Conservation (phyloP, 2,797 vertebrate genomes). For the Chelon labrosus region DNA sequence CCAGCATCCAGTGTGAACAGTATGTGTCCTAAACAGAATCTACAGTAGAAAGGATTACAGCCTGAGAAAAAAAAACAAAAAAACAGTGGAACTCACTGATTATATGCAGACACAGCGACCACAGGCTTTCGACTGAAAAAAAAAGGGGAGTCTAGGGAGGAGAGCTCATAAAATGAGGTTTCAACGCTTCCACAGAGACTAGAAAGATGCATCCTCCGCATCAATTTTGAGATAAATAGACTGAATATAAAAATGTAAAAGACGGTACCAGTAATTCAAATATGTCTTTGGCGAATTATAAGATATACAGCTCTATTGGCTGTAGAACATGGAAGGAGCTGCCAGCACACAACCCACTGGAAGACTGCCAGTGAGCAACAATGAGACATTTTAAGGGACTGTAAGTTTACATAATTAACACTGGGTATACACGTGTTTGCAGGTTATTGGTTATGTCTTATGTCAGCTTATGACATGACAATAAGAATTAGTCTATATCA, state of each 20-base stretch:
- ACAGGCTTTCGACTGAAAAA: constrained; percentile 11
- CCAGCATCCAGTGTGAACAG: constrained; percentile 18
- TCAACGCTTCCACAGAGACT: neutral
- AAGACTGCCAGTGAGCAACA: constrained; percentile 49
- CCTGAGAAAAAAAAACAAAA: constrained; percentile 12
- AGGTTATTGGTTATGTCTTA: constrained; percentile 8
- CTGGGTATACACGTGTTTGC: constrained; percentile 19
- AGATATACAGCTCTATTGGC: constrained; percentile 36
- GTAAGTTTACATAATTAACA: constrained; percentile 43
- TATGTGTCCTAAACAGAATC: constrained; percentile 29
- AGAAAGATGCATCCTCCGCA: constrained; percentile 7
- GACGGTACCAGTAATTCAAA: constrained; percentile 42
- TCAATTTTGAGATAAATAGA: constrained; percentile 40
- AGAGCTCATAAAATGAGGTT: constrained; percentile 20
- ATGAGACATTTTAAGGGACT: constrained; percentile 46
- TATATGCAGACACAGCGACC: constrained; percentile 8
- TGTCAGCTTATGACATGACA: constrained; percentile 9
- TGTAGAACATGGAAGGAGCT: constrained; percentile 30
- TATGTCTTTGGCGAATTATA: constrained; percentile 45
- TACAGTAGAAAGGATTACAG: constrained; percentile 24
- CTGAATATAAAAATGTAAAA: constrained; percentile 31
- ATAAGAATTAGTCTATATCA: neutral
- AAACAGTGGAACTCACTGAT: constrained; percentile 12
- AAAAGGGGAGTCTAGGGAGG: constrained; percentile 16
- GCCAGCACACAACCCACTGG: constrained; percentile 41